Percentiles rank a stretch among this genome's conserved stretches.
Evolutionary conservation across 2,888 invertebrate species (phyloP).

Genomic region (Clistopyga incitator): DNA sequence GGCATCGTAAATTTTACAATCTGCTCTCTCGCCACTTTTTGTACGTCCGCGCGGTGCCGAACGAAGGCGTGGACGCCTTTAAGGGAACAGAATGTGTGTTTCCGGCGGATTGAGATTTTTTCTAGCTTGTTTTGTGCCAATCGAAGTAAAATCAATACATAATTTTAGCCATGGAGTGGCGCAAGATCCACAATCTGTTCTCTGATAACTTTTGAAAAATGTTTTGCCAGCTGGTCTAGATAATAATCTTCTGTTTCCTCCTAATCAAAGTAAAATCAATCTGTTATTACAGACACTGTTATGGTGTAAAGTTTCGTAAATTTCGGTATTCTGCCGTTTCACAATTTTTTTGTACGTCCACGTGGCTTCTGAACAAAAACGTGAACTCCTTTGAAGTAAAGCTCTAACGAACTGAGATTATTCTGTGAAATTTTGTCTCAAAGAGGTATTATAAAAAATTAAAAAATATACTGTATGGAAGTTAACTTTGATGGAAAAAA

Average conservation of each 20-base stretch:
- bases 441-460: neutral
- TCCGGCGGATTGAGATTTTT: neutral
- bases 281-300: too few species aligned
- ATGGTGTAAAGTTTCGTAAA: too few species aligned
- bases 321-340: too few species aligned
- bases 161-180: too few species aligned
- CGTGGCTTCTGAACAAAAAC: neutral
- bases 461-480: neutral
- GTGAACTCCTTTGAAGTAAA: neutral
- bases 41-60: constrained; percentile 16
- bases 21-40: constrained; percentile 59
- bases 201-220: too few species aligned
- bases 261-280: neutral
- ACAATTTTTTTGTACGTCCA: neutral
- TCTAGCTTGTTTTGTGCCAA: neutral
- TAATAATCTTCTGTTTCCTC: too few species aligned
- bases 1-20: constrained; percentile 75
- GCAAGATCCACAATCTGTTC: too few species aligned
- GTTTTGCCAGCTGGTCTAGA: too few species aligned
- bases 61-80: neutral
- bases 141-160: neutral
- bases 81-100: neutral
- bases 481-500: neutral
- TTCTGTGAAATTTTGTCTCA: neutral
- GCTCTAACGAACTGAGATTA: neutral